Conservation (phyloP, 2,797 vertebrate species). For the Phrynocephalus guinanensis region DNA sequence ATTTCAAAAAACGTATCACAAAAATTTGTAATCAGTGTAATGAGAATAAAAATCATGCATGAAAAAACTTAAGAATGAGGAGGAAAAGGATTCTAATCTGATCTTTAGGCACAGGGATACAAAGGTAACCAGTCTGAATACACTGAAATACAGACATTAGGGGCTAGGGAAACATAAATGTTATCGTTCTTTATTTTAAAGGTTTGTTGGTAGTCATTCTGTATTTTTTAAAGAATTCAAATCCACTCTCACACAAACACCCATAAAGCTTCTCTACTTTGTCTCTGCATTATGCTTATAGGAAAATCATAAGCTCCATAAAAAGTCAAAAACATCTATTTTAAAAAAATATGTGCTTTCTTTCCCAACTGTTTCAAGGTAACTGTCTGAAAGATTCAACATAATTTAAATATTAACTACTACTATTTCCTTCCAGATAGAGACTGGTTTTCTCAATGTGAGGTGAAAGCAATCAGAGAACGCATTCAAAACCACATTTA, state of each 20-base stretch:
- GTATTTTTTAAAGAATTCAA: background rate
- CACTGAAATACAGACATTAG: background rate
- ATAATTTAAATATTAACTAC: background rate
- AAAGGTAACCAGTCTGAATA: background rate
- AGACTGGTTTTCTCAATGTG: background rate
- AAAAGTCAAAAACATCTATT: background rate
- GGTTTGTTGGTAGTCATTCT: background rate
- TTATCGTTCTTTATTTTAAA: background rate
- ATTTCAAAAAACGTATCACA: too few relatives aligned
- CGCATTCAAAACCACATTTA: slow-evolving; percentile 46
- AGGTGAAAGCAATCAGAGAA: slow-evolving; percentile 38
- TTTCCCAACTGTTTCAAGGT: background rate
- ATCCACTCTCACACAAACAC: background rate
- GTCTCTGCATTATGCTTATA: background rate
- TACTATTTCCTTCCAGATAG: slow-evolving; percentile 2
- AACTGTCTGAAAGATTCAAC: background rate
- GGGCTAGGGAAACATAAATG: too few relatives aligned
- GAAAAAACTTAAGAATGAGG: too few relatives aligned
- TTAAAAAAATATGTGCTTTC: background rate
- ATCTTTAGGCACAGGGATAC: background rate
- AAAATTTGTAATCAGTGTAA: too few relatives aligned
- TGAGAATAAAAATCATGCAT: too few relatives aligned
- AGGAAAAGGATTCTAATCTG: background rate
- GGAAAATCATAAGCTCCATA: background rate
- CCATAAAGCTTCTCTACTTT: background rate